phyloP scores from a whole-genome alignment of 1,140 invertebrate species.

The Caenorhabditis inopinata region DNA sequence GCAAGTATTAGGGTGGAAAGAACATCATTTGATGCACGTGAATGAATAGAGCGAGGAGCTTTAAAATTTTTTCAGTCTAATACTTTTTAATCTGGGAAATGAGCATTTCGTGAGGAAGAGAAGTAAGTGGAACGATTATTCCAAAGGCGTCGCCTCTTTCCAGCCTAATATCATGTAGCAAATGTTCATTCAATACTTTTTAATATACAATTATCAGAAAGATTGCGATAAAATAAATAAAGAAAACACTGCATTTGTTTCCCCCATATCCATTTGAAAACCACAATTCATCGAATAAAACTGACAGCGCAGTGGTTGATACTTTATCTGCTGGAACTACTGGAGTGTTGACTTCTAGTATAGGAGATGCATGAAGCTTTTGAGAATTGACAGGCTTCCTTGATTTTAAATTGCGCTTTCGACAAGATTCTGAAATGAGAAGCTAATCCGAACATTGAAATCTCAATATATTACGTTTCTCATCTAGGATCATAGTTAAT shows the following conservation, averaged over 20 bases:
- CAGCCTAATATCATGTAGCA: no score
- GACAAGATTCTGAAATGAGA: not conserved
- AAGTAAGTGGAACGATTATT: no score
- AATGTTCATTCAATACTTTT: no score
- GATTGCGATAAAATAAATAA: not conserved
- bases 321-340: not conserved
- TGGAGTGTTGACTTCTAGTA: not conserved
- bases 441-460: not conserved
- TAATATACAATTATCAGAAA: not conserved
- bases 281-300: not conserved
- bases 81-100: no score
- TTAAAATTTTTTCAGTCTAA: no score
- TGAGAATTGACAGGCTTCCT: not conserved
- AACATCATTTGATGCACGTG: no score
- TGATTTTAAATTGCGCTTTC: not conserved
- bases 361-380: not conserved
- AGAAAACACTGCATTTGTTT: not conserved
- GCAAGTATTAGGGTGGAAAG: no score
- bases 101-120: no score
- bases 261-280: not conserved
- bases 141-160: no score
- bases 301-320: not conserved
- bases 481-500: conserved; percentile 44
- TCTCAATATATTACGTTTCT: conserved; percentile 19
- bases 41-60: no score